Conservation (phyloP, 1,140 invertebrate genomes). For the Adelges cooleyi region DNA sequence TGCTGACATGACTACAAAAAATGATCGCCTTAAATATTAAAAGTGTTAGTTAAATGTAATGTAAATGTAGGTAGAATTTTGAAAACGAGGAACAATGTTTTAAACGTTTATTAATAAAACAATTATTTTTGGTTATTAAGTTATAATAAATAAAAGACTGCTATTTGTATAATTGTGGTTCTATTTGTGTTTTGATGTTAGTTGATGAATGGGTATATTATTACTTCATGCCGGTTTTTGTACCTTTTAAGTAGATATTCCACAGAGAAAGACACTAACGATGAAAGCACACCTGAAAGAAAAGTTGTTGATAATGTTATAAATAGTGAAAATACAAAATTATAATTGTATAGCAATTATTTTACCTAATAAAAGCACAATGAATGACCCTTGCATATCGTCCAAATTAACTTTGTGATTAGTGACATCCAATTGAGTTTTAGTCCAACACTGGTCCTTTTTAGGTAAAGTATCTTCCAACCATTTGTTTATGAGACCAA, state of each 20-base stretch:
- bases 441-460: conserved; percentile 64
- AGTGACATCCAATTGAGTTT: conserved; percentile 48
- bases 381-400: conserved; percentile 84
- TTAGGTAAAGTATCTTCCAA: conserved; percentile 59
- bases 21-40: neutral
- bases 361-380: conserved; percentile 62
- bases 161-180: too few species aligned
- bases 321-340: neutral
- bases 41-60: too few species aligned
- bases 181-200: neutral
- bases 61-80: too few species aligned
- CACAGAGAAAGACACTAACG: neutral
- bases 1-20: neutral
- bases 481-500: conserved; percentile 76
- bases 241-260: conserved; percentile 7
- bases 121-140: too few species aligned
- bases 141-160: too few species aligned
- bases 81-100: too few species aligned
- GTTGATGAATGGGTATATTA: conserved; percentile 13
- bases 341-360: neutral
- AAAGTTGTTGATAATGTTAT: too few species aligned
- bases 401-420: conserved; percentile 74
- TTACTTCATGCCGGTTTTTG: neutral
- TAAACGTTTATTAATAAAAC: too few species aligned
- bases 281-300: conserved; percentile 10